These are phyloP conservation scores for Lasioglossum pauxillum DNA, from an alignment of 2,888 invertebrate species.

Conservation along the genomic window DNA sequence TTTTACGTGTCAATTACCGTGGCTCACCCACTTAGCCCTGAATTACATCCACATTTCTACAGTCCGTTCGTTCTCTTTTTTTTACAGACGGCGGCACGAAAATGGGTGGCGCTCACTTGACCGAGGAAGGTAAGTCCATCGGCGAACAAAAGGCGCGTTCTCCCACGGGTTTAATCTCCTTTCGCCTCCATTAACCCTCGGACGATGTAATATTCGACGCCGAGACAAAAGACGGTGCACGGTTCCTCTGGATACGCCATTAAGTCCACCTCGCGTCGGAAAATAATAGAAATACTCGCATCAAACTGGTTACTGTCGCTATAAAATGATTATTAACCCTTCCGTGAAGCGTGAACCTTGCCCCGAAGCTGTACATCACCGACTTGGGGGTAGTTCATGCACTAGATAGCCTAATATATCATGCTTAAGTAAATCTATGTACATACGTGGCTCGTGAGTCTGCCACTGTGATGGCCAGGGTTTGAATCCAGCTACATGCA, in stretches of 20 bases:
- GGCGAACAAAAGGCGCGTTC: constrained; percentile 28
- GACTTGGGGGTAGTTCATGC: neutral
- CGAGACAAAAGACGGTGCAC: constrained; percentile 3
- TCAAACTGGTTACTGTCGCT: neutral
- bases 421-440: neutral
- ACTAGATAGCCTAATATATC: neutral
- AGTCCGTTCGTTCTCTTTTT: constrained; percentile 46
- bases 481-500: neutral
- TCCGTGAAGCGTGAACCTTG: neutral
- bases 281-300: neutral
- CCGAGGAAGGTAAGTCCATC: constrained; percentile 84
- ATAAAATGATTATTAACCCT: neutral
- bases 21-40: constrained; percentile 5
- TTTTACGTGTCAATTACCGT: constrained; percentile 21
- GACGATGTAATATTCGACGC: neutral
- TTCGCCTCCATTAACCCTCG: neutral
- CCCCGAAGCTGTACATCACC: neutral
- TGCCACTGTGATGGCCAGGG: neutral
- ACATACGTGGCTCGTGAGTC: neutral
- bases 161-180: constrained; percentile 15
- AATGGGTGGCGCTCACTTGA: constrained; percentile 83
- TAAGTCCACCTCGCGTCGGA: neutral
- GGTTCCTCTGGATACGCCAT: neutral
- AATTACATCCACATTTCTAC: neutral
- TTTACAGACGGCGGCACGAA: constrained; percentile 82